A percentile compares a stretch with the other conserved stretches of the same genome.
phyloP scores from a whole-genome alignment of 2,888 invertebrate genomes.

The Vandiemenella viatica region DNA sequence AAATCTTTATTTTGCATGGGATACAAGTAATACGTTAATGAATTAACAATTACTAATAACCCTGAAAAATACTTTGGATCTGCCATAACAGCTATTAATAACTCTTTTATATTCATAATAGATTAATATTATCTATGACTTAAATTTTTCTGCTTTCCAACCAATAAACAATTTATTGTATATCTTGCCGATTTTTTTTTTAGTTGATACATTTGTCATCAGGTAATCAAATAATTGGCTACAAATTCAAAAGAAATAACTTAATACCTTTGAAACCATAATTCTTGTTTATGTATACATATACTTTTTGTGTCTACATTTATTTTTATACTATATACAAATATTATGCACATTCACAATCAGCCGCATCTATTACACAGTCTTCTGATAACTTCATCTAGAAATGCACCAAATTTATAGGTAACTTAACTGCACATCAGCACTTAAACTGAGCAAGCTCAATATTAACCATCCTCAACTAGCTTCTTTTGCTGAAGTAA shows the following conservation, averaged over 20 bases:
- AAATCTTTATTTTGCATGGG: conserved; percentile 3
- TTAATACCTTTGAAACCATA: conserved; percentile 14
- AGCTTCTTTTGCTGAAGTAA: neutral
- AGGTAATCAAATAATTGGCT: conserved; percentile 10
- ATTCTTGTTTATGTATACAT: conserved; percentile 5
- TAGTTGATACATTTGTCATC: conserved; percentile 4
- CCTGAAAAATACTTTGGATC: conserved; percentile 12
- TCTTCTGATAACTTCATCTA: neutral
- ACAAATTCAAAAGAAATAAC: conserved; percentile 15
- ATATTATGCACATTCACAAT: neutral
- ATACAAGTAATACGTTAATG: neutral
- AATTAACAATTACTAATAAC: conserved; percentile 1
- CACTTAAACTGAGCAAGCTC: neutral
- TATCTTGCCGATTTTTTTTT: neutral
- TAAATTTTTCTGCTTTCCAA: conserved; percentile 14
- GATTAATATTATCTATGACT: conserved; percentile 7
- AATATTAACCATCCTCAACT: neutral
- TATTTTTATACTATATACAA: conserved; percentile 10
- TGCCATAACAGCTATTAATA: neutral
- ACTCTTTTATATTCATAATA: conserved; percentile 6
- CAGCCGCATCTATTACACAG: neutral
- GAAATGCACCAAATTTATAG: conserved; percentile 1
- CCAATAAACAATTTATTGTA: conserved; percentile 9
- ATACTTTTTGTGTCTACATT: too few species aligned
- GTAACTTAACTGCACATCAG: conserved; percentile 4